Percentiles rank a stretch among this genome's conserved stretches.
These are phyloP conservation scores for Spinibarbus caldwelli DNA, from an alignment of 2,797 vertebrate genomes.

Conservation along the genomic window DNA sequence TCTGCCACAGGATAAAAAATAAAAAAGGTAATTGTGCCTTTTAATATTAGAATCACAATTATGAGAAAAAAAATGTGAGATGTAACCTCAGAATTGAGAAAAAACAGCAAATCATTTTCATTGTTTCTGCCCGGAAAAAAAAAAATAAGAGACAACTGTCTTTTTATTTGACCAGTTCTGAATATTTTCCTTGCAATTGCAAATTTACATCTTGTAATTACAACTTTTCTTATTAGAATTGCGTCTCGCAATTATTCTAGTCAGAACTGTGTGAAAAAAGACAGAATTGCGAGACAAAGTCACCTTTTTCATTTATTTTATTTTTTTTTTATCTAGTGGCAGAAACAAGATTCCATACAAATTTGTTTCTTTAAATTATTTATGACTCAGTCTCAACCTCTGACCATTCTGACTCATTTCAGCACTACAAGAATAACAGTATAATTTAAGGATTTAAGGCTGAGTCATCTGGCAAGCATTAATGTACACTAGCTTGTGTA, in stretches of 20 bases:
- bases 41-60: neutral
- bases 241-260: too few relatives aligned
- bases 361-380: neutral
- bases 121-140: too few relatives aligned
- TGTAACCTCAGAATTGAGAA: neutral
- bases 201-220: too few relatives aligned
- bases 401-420: neutral
- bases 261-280: neutral
- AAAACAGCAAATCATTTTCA: neutral
- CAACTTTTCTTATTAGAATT: too few relatives aligned
- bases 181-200: too few relatives aligned
- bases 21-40: neutral
- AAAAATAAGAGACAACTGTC: too few relatives aligned
- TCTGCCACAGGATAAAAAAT: neutral
- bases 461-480: neutral
- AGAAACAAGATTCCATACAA: neutral
- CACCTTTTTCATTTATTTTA: too few relatives aligned
- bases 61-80: too few relatives aligned
- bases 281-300: neutral
- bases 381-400: neutral
- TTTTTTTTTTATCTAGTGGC: neutral
- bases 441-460: neutral
- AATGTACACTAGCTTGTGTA: neutral
- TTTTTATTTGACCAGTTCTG: too few relatives aligned
- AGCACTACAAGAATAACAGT: neutral